phyloP scores from a whole-genome alignment of 1,140 invertebrate species.

The Zaprionus davidi region DNA sequence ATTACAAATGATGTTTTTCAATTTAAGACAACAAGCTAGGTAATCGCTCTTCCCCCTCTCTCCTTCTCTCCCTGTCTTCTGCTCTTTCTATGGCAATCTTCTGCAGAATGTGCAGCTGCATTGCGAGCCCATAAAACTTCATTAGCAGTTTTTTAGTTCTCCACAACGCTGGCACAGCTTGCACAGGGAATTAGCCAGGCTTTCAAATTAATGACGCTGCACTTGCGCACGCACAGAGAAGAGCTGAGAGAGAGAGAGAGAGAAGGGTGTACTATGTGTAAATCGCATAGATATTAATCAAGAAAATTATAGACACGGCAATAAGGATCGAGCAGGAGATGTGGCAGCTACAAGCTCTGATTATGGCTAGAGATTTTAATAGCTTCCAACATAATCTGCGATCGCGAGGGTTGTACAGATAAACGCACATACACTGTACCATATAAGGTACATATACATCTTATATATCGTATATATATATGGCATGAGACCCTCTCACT shows the following conservation, averaged over 20 bases:
- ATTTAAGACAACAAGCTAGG: constrained; percentile 36
- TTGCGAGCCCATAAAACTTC: constrained; percentile 74
- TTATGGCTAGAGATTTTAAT: constrained; percentile 80
- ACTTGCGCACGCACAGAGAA: constrained; percentile 18
- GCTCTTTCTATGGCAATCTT: not conserved
- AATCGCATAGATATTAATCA: constrained; percentile 80
- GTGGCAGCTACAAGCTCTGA: constrained; percentile 50
- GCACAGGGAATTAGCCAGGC: constrained; percentile 65
- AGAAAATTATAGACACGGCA: constrained; percentile 71
- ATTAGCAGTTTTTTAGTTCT: constrained; percentile 54
- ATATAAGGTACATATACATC: not conserved
- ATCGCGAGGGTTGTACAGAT: constrained; percentile 36
- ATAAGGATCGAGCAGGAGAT: constrained; percentile 6
- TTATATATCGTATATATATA: not conserved
- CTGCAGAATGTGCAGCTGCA: constrained; percentile 49
- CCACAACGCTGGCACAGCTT: not conserved
- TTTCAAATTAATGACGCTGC: constrained; percentile 71
- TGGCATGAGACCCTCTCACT: too few relatives aligned
- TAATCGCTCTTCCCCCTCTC: constrained; percentile 5
- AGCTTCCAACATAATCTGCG: constrained; percentile 76
- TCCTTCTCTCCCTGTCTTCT: not conserved
- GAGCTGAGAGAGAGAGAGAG: not conserved
- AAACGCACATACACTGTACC: constrained; percentile 9
- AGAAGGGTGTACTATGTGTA: constrained; percentile 53
- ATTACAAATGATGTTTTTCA: constrained; percentile 47